Base-by-base conservation (phyloP, 2,888 invertebrate species). In the Belgica antarctica region DNA sequence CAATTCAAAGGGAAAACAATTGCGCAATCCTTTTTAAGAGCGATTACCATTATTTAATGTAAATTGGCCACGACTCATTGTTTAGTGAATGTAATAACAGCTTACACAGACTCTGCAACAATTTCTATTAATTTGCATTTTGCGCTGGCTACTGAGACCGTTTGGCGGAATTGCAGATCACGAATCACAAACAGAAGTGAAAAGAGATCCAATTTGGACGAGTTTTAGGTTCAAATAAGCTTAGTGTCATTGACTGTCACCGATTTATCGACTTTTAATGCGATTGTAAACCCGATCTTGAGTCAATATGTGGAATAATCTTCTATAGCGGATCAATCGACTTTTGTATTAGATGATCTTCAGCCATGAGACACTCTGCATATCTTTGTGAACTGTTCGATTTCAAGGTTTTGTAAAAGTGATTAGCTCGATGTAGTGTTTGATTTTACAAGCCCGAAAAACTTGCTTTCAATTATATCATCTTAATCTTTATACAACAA, bases 81-180 rank as follows among this genome's bases (percentile, higher is more conserved):
- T 41, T 41, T 41, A 41, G 41, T 41, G n/a, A 41, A 41, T 41
- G n/a, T 41, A 41, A 41, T 41, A 15, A 41, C 41, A 41, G 10
- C 41, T 41, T n/a, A n/a, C 31, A 31, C 5, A 31, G 10, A 4
- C 31, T 31, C 41, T 5, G 41, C 41, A 41, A 41, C 41, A 41
- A 41, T 41, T 41, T 41, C 41, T 41, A 12, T 41, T 41, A 41
- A 41, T 41, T 41, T 41, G 41, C 41, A 41, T 41, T 41, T n/a
- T n/a, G n/a, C n/a, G n/a, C n/a, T 15, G 41, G 41, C 41, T 41
- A 41, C 41, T 41, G 41, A 41, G 12, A n/a, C 41, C 41, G 41
- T 5, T 41, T 41, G 41, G n/a, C 12, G 41, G 15, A 31, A 41
- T 41, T 15, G 41, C n/a, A n/a, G 41, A 41, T 41, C 41, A 41